These are phyloP conservation scores for Phalacrocorax brasilianus DNA, from an alignment of 2,113 vertebrate species.

Conservation along the genomic window DNA sequence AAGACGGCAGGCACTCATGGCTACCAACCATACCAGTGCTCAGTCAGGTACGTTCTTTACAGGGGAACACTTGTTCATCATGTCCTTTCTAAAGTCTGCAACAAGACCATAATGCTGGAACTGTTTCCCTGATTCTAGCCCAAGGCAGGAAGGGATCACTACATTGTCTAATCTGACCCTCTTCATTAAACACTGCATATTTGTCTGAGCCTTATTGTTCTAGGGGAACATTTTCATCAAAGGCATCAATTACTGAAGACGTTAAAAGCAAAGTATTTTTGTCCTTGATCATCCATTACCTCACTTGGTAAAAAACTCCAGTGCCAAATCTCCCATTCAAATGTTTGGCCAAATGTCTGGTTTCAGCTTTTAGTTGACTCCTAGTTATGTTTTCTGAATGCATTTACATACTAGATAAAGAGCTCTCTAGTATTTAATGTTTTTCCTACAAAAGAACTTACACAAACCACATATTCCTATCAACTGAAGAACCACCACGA, in stretches of 20 bases:
- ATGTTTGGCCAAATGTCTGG: not conserved
- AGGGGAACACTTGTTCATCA: not conserved
- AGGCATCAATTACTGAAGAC: not conserved
- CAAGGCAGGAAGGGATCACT: not conserved
- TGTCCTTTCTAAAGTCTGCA: not conserved
- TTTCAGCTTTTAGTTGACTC: not conserved
- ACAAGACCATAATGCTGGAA: not conserved
- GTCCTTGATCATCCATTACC: not conserved
- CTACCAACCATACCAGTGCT: not conserved
- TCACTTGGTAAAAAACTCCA: not conserved
- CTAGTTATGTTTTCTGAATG: not conserved
- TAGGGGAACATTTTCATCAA: not conserved
- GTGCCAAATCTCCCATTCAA: not conserved
- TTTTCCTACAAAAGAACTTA: not conserved
- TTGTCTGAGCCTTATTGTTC: not conserved
- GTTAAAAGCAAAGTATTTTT: not conserved
- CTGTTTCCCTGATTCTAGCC: not conserved
- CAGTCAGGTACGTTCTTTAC: not conserved
- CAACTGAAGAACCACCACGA: not conserved
- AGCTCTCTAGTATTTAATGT: not conserved
- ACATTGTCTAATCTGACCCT: not conserved
- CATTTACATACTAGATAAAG: not conserved
- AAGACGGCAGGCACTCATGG: not conserved
- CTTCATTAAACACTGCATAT: not conserved
- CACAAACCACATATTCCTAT: not conserved